Conservation (phyloP, 2,113 vertebrate genomes). For the Sinosuthora webbiana region DNA sequence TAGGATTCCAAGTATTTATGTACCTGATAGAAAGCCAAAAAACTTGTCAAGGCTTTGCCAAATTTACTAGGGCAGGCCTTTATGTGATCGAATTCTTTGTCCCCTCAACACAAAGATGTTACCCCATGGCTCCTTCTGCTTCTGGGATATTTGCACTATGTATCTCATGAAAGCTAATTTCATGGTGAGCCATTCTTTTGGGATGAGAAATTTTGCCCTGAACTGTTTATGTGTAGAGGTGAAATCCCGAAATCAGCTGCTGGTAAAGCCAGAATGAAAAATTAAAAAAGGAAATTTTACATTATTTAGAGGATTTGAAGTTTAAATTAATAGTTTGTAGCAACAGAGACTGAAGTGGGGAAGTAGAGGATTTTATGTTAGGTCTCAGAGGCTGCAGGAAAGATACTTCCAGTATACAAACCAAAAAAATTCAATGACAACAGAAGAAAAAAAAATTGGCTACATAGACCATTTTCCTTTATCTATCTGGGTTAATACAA, state of each 20-base stretch:
- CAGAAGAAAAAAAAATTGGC: not conserved
- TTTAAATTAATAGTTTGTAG: not conserved
- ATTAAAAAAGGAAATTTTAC: not conserved
- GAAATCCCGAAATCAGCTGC: not conserved
- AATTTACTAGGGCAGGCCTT: not conserved
- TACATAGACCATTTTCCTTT: not conserved
- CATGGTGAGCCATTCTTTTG: not conserved
- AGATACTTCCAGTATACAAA: not conserved
- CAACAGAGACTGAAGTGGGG: not conserved
- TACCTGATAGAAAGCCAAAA: not conserved
- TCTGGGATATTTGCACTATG: not conserved
- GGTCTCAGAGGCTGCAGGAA: not conserved
- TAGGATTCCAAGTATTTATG: not conserved
- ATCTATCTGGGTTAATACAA: not conserved
- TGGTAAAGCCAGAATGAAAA: not conserved
- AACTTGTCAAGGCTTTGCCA: not conserved
- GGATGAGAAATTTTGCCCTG: not conserved
- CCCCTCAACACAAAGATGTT: not conserved
- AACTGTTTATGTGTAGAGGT: not conserved
- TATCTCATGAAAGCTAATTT: not conserved
- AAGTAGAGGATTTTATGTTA: not conserved
- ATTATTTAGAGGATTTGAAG: not conserved
- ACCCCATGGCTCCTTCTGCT: rapidly evolving
- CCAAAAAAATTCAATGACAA: not conserved
- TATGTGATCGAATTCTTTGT: not conserved